phyloP scores from a whole-genome alignment of 2,888 invertebrate genomes.

The Halictus quadricinctus region DNA sequence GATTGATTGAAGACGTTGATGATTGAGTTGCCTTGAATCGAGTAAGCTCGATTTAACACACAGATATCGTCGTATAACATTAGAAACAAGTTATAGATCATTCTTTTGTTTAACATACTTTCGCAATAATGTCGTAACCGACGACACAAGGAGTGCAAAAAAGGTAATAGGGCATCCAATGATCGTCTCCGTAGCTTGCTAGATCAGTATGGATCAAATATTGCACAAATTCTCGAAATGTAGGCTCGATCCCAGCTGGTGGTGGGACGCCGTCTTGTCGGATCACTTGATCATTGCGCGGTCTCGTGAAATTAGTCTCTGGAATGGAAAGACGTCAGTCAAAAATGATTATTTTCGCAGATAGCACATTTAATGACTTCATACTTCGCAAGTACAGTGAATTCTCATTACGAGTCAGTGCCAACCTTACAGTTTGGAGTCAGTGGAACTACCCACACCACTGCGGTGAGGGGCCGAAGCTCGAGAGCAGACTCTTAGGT shows the following conservation, averaged over 20 bases:
- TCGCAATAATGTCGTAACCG: constrained; percentile 84
- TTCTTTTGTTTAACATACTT: constrained; percentile 68
- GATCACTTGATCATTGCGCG: constrained; percentile 69
- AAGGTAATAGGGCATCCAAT: constrained; percentile 85
- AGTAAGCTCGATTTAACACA: too few relatives aligned
- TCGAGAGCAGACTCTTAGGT: too few relatives aligned
- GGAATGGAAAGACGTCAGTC: not conserved
- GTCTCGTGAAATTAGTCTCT: constrained; percentile 43
- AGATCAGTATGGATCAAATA: constrained; percentile 82
- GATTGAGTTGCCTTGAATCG: not conserved
- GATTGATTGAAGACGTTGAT: not conserved
- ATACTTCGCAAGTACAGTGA: not conserved
- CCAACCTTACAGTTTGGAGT: too few relatives aligned
- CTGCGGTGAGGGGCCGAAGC: too few relatives aligned
- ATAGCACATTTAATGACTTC: too few relatives aligned
- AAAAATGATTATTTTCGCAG: not conserved
- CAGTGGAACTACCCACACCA: too few relatives aligned
- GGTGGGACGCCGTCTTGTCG: constrained; percentile 58
- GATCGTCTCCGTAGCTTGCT: constrained; percentile 83
- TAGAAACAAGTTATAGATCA: not conserved
- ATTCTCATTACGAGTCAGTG: too few relatives aligned
- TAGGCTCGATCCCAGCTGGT: constrained; percentile 82
- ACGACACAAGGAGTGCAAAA: constrained; percentile 85
- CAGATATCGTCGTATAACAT: not conserved
- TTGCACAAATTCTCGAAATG: constrained; percentile 84